phyloP scores from a whole-genome alignment of 2,888 invertebrate species.

The Teinopalpus imperialis region DNA sequence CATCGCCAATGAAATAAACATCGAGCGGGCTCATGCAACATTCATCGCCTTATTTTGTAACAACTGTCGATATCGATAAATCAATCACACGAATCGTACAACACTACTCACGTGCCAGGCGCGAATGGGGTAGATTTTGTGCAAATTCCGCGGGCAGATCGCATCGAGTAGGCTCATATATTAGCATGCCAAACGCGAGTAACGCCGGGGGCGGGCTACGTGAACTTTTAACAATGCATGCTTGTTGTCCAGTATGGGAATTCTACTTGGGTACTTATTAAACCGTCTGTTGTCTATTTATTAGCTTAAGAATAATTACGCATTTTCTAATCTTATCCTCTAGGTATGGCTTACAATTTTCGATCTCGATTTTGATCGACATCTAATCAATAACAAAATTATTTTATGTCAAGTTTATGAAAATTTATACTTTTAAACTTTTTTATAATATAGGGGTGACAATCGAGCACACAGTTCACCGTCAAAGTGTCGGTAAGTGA shows the following conservation, averaged over 20 bases:
- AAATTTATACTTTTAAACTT: too few relatives aligned
- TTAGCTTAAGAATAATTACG: too few relatives aligned
- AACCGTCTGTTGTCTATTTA: too few relatives aligned
- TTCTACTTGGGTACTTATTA: not conserved
- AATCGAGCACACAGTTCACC: too few relatives aligned
- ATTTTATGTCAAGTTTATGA: too few relatives aligned
- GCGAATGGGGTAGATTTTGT: constrained; percentile 42
- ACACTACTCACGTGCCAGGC: constrained; percentile 28
- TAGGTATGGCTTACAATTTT: too few relatives aligned
- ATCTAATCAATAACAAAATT: too few relatives aligned
- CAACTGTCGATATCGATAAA: constrained; percentile 6
- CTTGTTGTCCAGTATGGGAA: not conserved
- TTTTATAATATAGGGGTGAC: too few relatives aligned
- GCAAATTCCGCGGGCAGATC: constrained; percentile 52
- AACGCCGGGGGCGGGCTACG: constrained; percentile 43
- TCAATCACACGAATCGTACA: constrained; percentile 3
- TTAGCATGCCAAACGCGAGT: constrained; percentile 74
- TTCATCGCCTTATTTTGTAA: not conserved
- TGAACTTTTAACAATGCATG: constrained; percentile 65
- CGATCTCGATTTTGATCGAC: too few relatives aligned
- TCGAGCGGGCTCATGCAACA: constrained; percentile 2
- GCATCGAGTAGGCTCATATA: constrained; percentile 58
- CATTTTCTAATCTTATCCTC: too few relatives aligned
- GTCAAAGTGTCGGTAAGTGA: too few relatives aligned
- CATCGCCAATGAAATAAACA: constrained; percentile 13